Conservation (phyloP, 2,797 vertebrate genomes). For the Arctocebus calabarensis region DNA sequence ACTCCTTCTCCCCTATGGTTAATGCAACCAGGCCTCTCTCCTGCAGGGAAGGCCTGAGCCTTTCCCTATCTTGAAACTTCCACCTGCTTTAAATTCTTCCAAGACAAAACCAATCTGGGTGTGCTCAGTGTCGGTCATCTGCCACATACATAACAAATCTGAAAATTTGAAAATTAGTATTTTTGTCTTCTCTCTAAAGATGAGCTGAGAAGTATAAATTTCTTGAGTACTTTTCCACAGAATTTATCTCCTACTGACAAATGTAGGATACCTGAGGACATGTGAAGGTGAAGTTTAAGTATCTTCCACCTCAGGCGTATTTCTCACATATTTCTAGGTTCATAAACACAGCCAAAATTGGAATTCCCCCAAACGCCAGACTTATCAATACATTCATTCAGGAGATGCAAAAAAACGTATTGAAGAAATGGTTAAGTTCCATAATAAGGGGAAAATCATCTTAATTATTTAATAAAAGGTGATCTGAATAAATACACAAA, state of each 20-base stretch:
- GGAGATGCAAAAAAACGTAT: background rate
- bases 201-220: background rate
- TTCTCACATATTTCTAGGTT: conserved; percentile 12
- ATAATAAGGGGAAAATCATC: background rate
- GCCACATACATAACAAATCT: background rate
- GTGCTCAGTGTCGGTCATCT: background rate
- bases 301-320: background rate
- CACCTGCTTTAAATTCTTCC: background rate
- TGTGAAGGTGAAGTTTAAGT: background rate
- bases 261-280: background rate
- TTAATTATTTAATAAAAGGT: conserved; percentile 38
- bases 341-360: background rate
- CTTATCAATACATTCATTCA: conserved; percentile 28
- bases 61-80: background rate
- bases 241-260: background rate
- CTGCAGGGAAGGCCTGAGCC: background rate
- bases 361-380: background rate
- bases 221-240: background rate
- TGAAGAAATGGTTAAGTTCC: background rate
- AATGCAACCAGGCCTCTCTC: background rate
- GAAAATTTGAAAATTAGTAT: conserved; percentile 26
- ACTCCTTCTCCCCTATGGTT: background rate
- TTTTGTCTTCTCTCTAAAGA: conserved; percentile 35
- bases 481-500: conserved; percentile 24
- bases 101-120: background rate